These are phyloP conservation scores for Nilaparvata lugens DNA, from an alignment of 1,140 invertebrate species.

Conservation along the genomic window DNA sequence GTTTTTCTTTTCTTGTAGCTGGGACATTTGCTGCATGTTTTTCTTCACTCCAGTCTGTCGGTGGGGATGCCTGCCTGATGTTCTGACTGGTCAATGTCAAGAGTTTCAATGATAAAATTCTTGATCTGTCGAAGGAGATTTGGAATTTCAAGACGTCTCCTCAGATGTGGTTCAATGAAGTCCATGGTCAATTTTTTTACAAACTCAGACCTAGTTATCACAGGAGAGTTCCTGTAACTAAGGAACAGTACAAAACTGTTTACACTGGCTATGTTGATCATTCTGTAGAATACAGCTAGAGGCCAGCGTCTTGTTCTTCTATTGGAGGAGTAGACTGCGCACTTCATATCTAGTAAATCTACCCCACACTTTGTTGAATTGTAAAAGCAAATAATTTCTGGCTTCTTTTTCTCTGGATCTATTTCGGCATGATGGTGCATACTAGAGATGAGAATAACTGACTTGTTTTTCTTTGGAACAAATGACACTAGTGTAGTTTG, in stretches of 20 bases:
- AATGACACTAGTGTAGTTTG: conserved; percentile 18
- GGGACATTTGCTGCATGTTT: conserved; percentile 6
- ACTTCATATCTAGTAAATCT: conserved; percentile 30
- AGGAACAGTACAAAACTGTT: conserved; percentile 18
- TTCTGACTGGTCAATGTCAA: not conserved
- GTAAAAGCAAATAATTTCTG: conserved; percentile 28
- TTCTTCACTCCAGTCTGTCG: conserved; percentile 6
- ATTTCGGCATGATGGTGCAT: conserved; percentile 29
- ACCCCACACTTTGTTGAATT: conserved; percentile 32
- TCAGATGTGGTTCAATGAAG: conserved; percentile 20
- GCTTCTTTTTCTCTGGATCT: conserved; percentile 24
- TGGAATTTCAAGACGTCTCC: conserved; percentile 23
- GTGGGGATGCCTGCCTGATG: not conserved
- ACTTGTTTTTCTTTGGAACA: conserved; percentile 27
- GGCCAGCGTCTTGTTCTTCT: conserved; percentile 29
- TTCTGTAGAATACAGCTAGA: conserved; percentile 26
- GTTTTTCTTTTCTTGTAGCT: conserved; percentile 7
- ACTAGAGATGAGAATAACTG: conserved; percentile 28
- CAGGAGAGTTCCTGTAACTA: conserved; percentile 7
- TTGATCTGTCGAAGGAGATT: not conserved
- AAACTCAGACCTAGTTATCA: conserved; percentile 20
- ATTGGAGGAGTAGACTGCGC: conserved; percentile 23
- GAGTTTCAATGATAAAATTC: not conserved
- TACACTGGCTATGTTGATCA: conserved; percentile 26
- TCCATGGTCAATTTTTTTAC: conserved; percentile 19